A percentile compares a stretch with the other conserved stretches of the same genome.
Conservation (phyloP, 2,888 invertebrate genomes). For the Troides aeacus region DNA sequence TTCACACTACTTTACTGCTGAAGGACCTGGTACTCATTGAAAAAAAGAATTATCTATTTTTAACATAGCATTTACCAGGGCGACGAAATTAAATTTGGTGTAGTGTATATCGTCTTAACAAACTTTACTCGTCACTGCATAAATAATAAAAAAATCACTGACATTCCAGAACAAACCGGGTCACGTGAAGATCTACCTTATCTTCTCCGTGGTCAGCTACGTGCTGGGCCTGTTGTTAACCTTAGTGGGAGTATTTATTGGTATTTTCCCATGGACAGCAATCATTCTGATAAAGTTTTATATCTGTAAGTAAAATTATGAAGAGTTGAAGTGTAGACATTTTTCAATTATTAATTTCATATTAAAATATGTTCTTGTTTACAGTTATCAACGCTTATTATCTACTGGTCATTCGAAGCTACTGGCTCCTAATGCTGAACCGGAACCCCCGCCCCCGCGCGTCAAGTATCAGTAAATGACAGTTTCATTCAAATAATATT, state of each 20-base stretch:
- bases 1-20: too few relatives aligned
- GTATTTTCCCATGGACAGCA: not conserved
- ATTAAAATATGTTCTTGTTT: slow-evolving; percentile 33
- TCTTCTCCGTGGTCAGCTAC: slow-evolving; percentile 35
- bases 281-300: not conserved
- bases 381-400: slow-evolving; percentile 44
- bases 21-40: too few relatives aligned
- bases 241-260: not conserved
- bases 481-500: not conserved
- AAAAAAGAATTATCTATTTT: too few relatives aligned
- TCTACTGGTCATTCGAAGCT: slow-evolving; percentile 42
- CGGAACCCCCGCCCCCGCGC: not conserved
- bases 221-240: slow-evolving; percentile 25
- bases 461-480: not conserved
- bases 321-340: too few relatives aligned
- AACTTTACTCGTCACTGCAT: too few relatives aligned
- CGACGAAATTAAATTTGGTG: too few relatives aligned
- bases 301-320: not conserved
- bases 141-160: too few relatives aligned
- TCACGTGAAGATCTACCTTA: slow-evolving; percentile 38
- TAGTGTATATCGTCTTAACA: too few relatives aligned
- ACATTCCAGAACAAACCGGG: slow-evolving; percentile 32
- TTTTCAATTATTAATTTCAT: too few relatives aligned
- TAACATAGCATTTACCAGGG: too few relatives aligned
- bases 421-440: slow-evolving; percentile 27